Conservation (phyloP, 1,140 invertebrate species). For the Macrocentrus cingulum region DNA sequence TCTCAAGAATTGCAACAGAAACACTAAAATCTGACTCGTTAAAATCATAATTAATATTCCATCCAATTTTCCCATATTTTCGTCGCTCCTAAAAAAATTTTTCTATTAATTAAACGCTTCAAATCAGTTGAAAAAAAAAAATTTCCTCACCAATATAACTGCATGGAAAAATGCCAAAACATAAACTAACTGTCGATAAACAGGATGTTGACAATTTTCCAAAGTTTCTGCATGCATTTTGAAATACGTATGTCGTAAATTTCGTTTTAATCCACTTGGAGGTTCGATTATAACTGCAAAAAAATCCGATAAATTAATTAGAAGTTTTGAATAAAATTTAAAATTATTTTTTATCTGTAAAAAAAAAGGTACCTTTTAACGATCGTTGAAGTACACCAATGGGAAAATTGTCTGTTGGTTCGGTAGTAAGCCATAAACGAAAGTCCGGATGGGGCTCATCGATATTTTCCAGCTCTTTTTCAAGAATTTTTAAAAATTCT, state of each 20-base stretch:
- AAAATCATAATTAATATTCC: conserved; percentile 92
- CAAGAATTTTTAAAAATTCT: conserved; percentile 75
- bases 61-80: conserved; percentile 91
- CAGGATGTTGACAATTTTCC: conserved; percentile 70
- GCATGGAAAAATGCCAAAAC: conserved; percentile 89
- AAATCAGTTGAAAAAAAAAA: background rate
- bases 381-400: conserved; percentile 86
- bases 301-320: conserved; percentile 27
- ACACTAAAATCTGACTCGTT: conserved; percentile 90
- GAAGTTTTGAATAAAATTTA: conserved; percentile 10
- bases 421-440: conserved; percentile 89
- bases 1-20: conserved; percentile 79
- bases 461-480: conserved; percentile 79
- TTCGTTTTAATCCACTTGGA: conserved; percentile 85
- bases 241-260: conserved; percentile 84
- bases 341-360: conserved; percentile 9
- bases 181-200: conserved; percentile 78
- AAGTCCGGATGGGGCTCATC: conserved; percentile 84
- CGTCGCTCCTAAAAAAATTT: conserved; percentile 69
- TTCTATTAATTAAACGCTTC: background rate
- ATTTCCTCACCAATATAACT: conserved; percentile 71
- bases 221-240: conserved; percentile 75
- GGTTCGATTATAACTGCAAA: conserved; percentile 82
- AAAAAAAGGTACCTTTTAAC: conserved; percentile 69
- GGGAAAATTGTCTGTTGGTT: conserved; percentile 80